Percentiles rank a stretch among this genome's conserved stretches.
Conservation (phyloP, 2,113 vertebrate genomes). For the Nothocercus julius region DNA sequence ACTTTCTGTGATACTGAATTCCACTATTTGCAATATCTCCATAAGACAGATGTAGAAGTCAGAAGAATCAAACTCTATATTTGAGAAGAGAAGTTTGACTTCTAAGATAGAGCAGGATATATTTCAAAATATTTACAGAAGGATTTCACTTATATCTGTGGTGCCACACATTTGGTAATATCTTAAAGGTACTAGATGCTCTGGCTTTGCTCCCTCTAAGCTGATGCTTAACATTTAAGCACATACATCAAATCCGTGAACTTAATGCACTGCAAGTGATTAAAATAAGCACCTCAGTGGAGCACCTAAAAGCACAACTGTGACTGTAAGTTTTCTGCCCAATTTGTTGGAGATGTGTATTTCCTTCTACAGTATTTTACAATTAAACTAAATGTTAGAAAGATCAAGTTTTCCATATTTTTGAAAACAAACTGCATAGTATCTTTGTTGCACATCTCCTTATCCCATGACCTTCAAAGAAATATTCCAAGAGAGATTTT, state of each 20-base stretch:
- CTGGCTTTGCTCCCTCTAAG: neutral
- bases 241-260: neutral
- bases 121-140: neutral
- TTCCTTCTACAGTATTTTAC: neutral
- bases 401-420: neutral
- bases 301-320: neutral
- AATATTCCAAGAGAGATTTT: neutral
- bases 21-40: neutral
- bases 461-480: neutral
- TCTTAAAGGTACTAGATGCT: neutral
- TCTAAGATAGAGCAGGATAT: neutral
- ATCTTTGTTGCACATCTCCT: neutral
- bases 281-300: neutral
- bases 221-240: neutral
- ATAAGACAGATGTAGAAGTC: neutral
- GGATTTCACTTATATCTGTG: neutral
- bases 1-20: neutral
- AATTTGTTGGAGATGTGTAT: fast-evolving
- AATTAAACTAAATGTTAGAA: neutral
- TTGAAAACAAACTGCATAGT: neutral
- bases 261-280: neutral
- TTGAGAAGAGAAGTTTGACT: neutral
- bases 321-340: neutral
- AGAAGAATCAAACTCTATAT: neutral
- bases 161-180: neutral